Evolutionary conservation across 2,113 vertebrate species (phyloP).

Genomic region (Microtus montanus): DNA sequence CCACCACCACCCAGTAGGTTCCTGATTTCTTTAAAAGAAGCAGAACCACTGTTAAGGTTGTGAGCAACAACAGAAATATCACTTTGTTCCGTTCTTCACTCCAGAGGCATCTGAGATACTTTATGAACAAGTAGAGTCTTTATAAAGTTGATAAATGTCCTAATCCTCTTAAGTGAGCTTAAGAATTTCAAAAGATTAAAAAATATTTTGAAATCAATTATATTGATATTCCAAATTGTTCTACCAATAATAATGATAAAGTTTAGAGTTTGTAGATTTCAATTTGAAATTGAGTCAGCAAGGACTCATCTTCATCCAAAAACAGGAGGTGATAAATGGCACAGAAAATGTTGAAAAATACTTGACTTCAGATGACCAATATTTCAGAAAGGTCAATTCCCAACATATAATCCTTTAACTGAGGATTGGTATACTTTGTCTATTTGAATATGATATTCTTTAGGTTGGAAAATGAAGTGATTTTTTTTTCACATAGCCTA

Average conservation of each 20-base stretch:
- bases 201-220: slow-evolving; percentile 6
- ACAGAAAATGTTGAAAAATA: neutral
- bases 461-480: neutral
- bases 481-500: neutral
- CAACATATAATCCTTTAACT: neutral
- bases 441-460: neutral
- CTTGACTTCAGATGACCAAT: neutral
- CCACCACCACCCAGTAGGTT: no score
- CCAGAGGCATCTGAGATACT: neutral
- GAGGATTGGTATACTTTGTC: neutral
- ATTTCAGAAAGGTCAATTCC: slow-evolving; percentile 11
- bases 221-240: slow-evolving; percentile 6
- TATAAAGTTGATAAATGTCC: neutral
- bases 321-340: neutral
- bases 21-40: slow-evolving; percentile 36
- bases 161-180: neutral
- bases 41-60: neutral
- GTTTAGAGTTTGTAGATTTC: slow-evolving; percentile 14
- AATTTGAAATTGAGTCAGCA: neutral
- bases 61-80: neutral
- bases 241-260: neutral
- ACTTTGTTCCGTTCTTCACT: neutral
- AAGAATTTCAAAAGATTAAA: neutral
- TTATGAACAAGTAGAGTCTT: neutral
- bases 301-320: neutral